phyloP scores from a whole-genome alignment of 2,797 vertebrate species.

The Pogoniulus pusillus region DNA sequence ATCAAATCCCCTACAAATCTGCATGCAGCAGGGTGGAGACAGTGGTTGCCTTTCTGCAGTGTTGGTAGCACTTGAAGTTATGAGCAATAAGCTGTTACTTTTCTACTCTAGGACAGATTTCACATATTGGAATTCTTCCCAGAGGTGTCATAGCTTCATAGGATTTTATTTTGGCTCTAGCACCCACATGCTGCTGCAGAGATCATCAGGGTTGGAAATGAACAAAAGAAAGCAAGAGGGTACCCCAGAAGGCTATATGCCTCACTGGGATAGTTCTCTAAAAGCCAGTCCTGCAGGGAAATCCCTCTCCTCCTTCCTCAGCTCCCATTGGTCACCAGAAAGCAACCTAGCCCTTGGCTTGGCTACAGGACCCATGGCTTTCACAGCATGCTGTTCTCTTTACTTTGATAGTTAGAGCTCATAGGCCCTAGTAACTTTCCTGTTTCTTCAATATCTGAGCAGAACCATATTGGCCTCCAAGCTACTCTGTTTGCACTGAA shows the following conservation, averaged over 20 bases:
- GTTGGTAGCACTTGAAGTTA: neutral
- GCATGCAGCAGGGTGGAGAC: neutral
- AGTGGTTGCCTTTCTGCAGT: neutral
- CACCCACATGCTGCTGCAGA: conserved; percentile 18
- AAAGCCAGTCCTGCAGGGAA: neutral
- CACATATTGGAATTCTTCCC: conserved; percentile 46
- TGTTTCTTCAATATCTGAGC: neutral
- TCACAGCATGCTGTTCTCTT: neutral
- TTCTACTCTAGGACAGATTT: conserved; percentile 28
- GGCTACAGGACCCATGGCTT: neutral
- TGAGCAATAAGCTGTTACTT: neutral
- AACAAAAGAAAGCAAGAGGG: neutral
- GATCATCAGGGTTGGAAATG: neutral
- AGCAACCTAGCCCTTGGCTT: neutral
- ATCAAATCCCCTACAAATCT: neutral
- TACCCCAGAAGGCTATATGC: neutral
- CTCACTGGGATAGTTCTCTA: neutral
- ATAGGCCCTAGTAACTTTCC: neutral
- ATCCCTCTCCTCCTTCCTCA: neutral
- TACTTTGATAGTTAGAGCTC: neutral
- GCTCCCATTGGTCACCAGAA: neutral
- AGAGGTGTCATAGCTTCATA: conserved; percentile 44
- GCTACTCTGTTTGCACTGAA: neutral
- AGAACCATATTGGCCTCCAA: neutral
- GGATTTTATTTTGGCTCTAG: conserved; percentile 23